A percentile compares a stretch with the other conserved stretches of the same genome.
phyloP scores from a whole-genome alignment of 2,113 vertebrate species.

The Polypterus senegalus region DNA sequence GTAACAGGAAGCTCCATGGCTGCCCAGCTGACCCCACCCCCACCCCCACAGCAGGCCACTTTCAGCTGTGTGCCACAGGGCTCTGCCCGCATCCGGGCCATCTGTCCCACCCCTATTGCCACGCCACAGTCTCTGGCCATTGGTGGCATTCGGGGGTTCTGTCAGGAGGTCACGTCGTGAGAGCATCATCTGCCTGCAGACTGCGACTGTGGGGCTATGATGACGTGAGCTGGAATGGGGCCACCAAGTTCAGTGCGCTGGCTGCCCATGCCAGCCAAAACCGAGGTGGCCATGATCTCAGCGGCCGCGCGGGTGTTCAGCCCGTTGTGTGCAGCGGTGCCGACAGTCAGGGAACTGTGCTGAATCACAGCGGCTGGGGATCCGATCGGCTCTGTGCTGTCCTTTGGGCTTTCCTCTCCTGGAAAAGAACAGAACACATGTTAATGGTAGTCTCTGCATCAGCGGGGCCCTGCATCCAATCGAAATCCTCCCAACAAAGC shows the following conservation, averaged over 20 bases:
- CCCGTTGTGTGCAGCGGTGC: slow-evolving; percentile 60
- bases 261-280: slow-evolving; percentile 85
- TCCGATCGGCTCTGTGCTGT: slow-evolving; percentile 70
- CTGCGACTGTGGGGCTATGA: slow-evolving; percentile 84
- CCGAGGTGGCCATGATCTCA: slow-evolving; percentile 86
- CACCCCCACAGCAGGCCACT: not conserved
- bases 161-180: slow-evolving; percentile 24
- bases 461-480: too few relatives aligned
- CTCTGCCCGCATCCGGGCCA: slow-evolving; percentile 2
- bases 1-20: not conserved
- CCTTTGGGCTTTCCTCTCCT: slow-evolving; percentile 76
- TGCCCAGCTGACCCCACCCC: not conserved
- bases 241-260: slow-evolving; percentile 64
- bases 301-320: slow-evolving; percentile 76
- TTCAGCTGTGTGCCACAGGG: not conserved
- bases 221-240: slow-evolving; percentile 44
- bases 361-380: slow-evolving; percentile 86
- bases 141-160: slow-evolving; percentile 29
- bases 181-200: slow-evolving; percentile 86
- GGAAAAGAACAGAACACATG: not conserved
- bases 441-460: too few relatives aligned
- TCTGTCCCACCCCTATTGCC: slow-evolving; percentile 18
- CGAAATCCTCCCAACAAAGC: too few relatives aligned
- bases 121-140: slow-evolving; percentile 21
- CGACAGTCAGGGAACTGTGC: slow-evolving; percentile 69